Evolutionary conservation across 2,888 invertebrate species (phyloP), one percentile per base, ranked within the genome.

Genomic region (Dugesia japonica): DNA sequence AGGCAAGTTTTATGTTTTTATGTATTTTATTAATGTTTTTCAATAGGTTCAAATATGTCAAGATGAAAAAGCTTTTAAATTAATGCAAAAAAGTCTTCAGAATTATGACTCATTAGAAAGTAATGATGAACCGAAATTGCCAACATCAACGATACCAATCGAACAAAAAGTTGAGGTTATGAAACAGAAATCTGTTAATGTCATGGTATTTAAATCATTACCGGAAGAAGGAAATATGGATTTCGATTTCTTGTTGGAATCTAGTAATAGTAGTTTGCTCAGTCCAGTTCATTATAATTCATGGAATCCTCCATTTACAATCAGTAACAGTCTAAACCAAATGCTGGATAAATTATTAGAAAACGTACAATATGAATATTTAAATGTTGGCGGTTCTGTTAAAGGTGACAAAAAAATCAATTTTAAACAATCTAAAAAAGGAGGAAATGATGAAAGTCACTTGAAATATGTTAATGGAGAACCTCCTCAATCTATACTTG

Each of bases 11-110:
- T 31, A 31, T 31, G 4, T 31, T 7, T 31, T 31, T 31, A 31
- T 31, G 4, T 31, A 31, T 7, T 31, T 31, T 31, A 31, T 31
- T 31, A 31, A 56, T 56, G 4, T 56, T n/a, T 13, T 9, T 56
- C 1, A 23, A 13, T n/a, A 56, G 56, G 56, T 56, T 4, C 56
- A 56, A 56, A 56, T 56, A 23, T 56, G 56, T n/a, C 56, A 56
- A 56, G 56, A 56, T 56, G 56, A 56, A n/a, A 56, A 56, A 23
- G 17, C 56, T 9, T 56, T 56, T 56, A 56, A 56, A 56, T 56
- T 56, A 56, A 56, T 56, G 56, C 56, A 56, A 56, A 56, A 56
- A 56, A 56, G 56, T n/a, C n/a, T 56, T 56, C 56, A 56, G 17
- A 56, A 56, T 56, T 4, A 56, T n/a, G 56, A 56, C 17, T 9